Conservation (phyloP, 2,888 invertebrate genomes). For the Eupeodes luniger region DNA sequence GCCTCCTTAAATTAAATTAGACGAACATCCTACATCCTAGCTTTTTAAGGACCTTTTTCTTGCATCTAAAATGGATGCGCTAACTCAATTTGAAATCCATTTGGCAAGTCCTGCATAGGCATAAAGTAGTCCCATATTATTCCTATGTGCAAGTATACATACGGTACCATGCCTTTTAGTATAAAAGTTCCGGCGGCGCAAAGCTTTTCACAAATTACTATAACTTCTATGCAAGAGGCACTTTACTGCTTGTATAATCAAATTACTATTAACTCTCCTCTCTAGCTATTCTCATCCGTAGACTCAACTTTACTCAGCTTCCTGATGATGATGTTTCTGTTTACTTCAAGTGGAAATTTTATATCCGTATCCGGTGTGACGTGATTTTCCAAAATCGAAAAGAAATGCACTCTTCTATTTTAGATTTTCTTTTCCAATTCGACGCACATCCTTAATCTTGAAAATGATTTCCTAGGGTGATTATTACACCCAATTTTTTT, state of each 20-base stretch:
- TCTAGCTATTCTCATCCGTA: not conserved
- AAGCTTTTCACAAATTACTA: conserved; percentile 35
- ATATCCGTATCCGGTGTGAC: conserved; percentile 18
- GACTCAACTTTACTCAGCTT: not conserved
- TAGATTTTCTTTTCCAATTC: not conserved
- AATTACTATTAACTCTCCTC: conserved; percentile 43
- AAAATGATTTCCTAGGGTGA: conserved; percentile 59
- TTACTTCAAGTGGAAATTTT: conserved; percentile 44
- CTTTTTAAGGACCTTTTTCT: not conserved
- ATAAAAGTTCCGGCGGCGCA: conserved; percentile 2
- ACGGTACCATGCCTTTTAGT: not conserved
- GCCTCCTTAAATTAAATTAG: not conserved
- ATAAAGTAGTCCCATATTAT: not conserved
- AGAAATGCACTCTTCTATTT: conserved; percentile 41
- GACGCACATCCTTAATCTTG: conserved; percentile 62
- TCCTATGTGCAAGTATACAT: not conserved
- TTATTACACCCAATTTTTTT: conserved; percentile 47
- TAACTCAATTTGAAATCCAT: conserved; percentile 49
- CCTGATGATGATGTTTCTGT: not conserved
- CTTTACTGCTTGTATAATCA: conserved; percentile 35
- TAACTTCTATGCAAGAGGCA: conserved; percentile 41
- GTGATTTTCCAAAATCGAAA: conserved; percentile 46
- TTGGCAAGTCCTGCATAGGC: conserved; percentile 25
- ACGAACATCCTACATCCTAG: not conserved
- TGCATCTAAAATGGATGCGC: conserved; percentile 18